A percentile compares a stretch with the other conserved stretches of the same genome.
These are phyloP conservation scores for Colletes collaris DNA, from an alignment of 2,888 invertebrate genomes.

Conservation along the genomic window DNA sequence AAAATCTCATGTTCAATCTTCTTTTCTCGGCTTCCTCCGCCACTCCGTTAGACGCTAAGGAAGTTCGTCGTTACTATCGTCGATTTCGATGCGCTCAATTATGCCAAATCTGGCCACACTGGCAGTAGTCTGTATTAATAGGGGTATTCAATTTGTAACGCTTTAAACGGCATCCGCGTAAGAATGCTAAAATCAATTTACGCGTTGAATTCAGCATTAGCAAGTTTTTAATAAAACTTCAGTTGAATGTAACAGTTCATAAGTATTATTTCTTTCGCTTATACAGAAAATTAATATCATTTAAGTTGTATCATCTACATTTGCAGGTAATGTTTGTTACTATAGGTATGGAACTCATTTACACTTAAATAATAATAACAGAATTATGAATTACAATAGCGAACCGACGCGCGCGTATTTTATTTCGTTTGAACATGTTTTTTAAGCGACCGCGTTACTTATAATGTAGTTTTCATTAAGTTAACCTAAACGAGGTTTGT, in stretches of 20 bases:
- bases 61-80: no score
- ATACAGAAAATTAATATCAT: neutral
- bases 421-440: neutral
- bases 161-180: conserved; percentile 12
- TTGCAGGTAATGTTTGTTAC: conserved; percentile 19
- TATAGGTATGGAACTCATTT: neutral
- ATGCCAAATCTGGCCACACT: no score
- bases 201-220: neutral
- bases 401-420: no score
- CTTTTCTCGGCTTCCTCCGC: no score
- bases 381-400: neutral
- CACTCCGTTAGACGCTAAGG: no score
- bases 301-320: neutral
- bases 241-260: neutral
- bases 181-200: conserved; percentile 4
- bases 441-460: neutral
- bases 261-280: neutral
- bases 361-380: neutral
- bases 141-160: neutral
- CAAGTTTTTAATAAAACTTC: conserved; percentile 3
- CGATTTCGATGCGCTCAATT: no score
- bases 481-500: conserved; percentile 11
- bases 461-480: neutral
- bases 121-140: no score
- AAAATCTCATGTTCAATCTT: no score